A percentile compares a stretch with the other conserved stretches of the same genome.
Evolutionary conservation across 2,797 vertebrate species (phyloP).

Genomic region (Peromyscus melanophrys): DNA sequence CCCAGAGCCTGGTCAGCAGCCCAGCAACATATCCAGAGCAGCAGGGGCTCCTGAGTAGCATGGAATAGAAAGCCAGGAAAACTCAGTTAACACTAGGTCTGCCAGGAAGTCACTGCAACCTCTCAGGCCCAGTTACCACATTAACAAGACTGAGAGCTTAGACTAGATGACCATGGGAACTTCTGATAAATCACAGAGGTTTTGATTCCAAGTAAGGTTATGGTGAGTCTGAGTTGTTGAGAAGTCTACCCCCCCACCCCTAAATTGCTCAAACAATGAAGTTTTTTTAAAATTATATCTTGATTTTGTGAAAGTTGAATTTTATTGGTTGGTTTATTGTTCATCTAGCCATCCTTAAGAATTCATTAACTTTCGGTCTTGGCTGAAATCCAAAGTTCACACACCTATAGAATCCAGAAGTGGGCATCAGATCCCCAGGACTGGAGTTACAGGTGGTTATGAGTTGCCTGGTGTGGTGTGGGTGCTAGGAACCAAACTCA

Average conservation of each 20-base stretch:
- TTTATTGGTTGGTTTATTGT: neutral
- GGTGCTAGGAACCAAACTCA: neutral
- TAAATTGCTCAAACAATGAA: neutral
- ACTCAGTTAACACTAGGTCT: neutral
- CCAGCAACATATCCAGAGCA: neutral
- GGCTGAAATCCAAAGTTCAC: neutral
- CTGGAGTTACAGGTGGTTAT: neutral
- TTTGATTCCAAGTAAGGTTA: neutral
- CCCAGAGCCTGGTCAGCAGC: neutral
- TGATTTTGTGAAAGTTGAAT: conserved; percentile 11
- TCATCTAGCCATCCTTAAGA: neutral
- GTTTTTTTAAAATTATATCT: neutral
- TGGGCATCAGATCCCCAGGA: no score
- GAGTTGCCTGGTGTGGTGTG: neutral
- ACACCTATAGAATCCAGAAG: neutral
- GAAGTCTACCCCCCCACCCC: neutral
- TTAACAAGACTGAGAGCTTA: neutral
- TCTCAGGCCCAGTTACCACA: neutral
- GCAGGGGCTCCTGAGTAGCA: neutral
- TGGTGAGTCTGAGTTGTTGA: neutral
- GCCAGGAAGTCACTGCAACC: neutral
- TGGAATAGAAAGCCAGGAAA: neutral
- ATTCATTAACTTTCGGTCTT: conserved; percentile 11
- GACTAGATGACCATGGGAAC: neutral
- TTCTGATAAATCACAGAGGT: neutral